Evolutionary conservation across 2,113 vertebrate species (phyloP).

Genomic region (Gadus chalcogrammus): DNA sequence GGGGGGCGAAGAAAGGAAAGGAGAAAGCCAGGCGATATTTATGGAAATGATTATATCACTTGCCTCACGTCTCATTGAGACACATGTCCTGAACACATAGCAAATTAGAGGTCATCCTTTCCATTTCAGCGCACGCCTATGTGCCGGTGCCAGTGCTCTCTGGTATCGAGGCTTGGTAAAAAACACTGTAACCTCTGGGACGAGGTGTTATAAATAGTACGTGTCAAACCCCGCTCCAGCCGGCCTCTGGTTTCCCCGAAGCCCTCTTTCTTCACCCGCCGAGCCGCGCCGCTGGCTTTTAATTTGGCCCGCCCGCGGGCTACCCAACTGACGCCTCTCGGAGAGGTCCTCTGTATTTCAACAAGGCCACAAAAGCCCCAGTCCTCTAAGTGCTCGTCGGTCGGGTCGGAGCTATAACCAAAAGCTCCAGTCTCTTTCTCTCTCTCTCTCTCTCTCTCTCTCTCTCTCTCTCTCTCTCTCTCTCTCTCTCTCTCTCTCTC

Average conservation of each 20-base stretch:
- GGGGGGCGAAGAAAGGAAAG: conserved; percentile 25
- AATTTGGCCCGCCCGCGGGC: conserved; percentile 81
- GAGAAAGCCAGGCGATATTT: conserved; percentile 50
- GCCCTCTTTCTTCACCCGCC: conserved; percentile 75
- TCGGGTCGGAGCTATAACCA: not conserved
- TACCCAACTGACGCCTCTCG: conserved; percentile 90
- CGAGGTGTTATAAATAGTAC: conserved; percentile 94
- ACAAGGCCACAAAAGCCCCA: conserved; percentile 86
- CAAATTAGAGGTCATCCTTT: conserved; percentile 67
- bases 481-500: too few species aligned
- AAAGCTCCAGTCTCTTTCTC: conserved; percentile 29
- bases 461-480: too few species aligned
- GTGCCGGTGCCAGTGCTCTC: conserved; percentile 43
- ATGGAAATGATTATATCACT: conserved; percentile 67
- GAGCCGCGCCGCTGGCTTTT: conserved; percentile 80
- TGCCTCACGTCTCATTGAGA: conserved; percentile 48
- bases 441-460: too few species aligned
- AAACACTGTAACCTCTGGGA: conserved; percentile 65
- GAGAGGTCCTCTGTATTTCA: conserved; percentile 83
- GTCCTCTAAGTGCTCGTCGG: conserved; percentile 8
- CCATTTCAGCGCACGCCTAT: conserved; percentile 48
- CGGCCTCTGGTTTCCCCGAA: conserved; percentile 75
- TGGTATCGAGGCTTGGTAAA: conserved; percentile 61
- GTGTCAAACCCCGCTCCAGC: conserved; percentile 75
- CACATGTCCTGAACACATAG: conserved; percentile 60